phyloP scores from a whole-genome alignment of 2,888 invertebrate genomes.

The Catonia carolina region DNA sequence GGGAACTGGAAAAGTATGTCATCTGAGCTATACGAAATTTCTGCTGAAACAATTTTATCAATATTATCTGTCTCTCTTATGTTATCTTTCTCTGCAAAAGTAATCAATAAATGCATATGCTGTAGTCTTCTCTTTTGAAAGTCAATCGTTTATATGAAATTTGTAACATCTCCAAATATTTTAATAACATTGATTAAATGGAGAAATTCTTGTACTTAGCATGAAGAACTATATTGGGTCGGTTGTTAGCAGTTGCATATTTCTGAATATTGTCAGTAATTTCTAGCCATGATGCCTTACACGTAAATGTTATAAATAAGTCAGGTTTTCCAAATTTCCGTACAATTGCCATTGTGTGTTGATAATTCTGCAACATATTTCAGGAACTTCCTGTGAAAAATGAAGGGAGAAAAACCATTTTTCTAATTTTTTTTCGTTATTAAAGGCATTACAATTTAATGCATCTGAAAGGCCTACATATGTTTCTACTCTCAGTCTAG shows the following conservation, averaged over 20 bases:
- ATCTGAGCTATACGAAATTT: too few relatives aligned
- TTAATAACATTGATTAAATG: too few relatives aligned
- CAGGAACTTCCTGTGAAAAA: conserved; percentile 14
- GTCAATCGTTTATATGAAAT: too few relatives aligned
- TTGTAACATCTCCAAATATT: too few relatives aligned
- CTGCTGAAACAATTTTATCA: too few relatives aligned
- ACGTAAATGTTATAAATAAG: conserved; percentile 19
- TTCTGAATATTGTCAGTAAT: background rate
- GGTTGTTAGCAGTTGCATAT: background rate
- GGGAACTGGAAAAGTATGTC: too few relatives aligned
- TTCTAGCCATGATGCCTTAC: conserved; percentile 22
- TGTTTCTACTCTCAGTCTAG: conserved; percentile 19
- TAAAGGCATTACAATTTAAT: background rate
- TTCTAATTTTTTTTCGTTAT: conserved; percentile 1
- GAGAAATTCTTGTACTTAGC: background rate
- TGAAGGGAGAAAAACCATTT: conserved; percentile 14
- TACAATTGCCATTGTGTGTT: conserved; percentile 10
- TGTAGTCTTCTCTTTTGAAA: too few relatives aligned
- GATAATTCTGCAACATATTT: conserved; percentile 17
- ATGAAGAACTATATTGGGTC: background rate
- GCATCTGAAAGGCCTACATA: conserved; percentile 19
- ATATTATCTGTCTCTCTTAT: too few relatives aligned
- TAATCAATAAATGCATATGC: too few relatives aligned
- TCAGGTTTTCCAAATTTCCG: background rate
- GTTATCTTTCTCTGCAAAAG: too few relatives aligned